Evolutionary conservation across 2,113 vertebrate species (phyloP).

Genomic region (Ictalurus furcatus): DNA sequence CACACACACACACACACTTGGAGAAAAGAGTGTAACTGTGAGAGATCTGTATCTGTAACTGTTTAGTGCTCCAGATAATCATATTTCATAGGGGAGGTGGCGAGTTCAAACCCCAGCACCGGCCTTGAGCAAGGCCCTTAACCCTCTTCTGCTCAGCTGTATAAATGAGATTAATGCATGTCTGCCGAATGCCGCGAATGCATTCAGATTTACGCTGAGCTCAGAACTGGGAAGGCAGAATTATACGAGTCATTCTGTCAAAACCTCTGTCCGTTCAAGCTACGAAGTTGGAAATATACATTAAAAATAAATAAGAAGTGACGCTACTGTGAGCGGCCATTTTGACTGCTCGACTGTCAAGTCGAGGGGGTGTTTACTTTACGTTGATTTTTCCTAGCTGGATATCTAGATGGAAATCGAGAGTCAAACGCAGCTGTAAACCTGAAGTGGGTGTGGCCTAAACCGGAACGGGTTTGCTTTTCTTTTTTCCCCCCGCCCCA

Average conservation of each 20-base stretch:
- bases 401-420: neutral
- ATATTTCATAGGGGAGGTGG: too few relatives aligned
- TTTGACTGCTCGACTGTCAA: too few relatives aligned
- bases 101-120: too few relatives aligned
- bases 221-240: neutral
- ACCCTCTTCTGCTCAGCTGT: too few relatives aligned
- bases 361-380: neutral
- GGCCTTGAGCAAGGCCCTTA: too few relatives aligned
- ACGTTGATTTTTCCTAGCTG: neutral
- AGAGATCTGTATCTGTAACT: neutral
- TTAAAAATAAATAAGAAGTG: too few relatives aligned
- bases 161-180: too few relatives aligned
- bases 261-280: neutral
- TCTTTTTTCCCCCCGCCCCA: too few relatives aligned
- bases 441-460: neutral
- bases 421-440: neutral
- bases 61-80: neutral
- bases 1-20: conserved; percentile 9
- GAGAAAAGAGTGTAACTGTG: neutral
- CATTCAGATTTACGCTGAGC: neutral
- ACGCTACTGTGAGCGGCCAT: too few relatives aligned
- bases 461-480: too few relatives aligned
- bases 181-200: too few relatives aligned
- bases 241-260: neutral
- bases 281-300: neutral